A percentile compares a stretch with the other conserved stretches of the same genome.
Conservation (phyloP, 2,888 invertebrate species). For the Ichneumoninae sp. region DNA sequence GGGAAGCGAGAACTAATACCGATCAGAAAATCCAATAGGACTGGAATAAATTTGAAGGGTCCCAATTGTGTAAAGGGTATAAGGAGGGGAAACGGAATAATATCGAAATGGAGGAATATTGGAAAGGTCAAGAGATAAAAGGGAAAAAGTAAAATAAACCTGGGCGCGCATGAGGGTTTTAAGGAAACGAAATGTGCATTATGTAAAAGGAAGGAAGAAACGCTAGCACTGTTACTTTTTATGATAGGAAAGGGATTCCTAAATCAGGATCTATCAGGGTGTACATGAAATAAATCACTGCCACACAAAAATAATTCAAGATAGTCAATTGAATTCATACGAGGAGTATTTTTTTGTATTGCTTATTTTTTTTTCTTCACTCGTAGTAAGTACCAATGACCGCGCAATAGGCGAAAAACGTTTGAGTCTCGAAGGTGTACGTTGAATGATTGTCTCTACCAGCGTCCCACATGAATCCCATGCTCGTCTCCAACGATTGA, state of each 20-base stretch:
- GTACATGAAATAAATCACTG: background rate
- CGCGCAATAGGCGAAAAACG: slow-evolving; percentile 87
- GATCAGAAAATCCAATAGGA: too few relatives aligned
- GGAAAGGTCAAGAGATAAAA: too few relatives aligned
- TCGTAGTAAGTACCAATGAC: slow-evolving; percentile 90
- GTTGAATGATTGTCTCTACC: slow-evolving; percentile 88
- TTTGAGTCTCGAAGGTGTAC: slow-evolving; percentile 87
- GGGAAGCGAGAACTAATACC: too few relatives aligned
- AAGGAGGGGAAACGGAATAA: too few relatives aligned
- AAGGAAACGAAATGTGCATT: too few relatives aligned
- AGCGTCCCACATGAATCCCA: slow-evolving; percentile 89
- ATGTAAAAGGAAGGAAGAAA: too few relatives aligned
- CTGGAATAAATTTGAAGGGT: too few relatives aligned
- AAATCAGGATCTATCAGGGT: background rate
- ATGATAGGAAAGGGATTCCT: background rate
- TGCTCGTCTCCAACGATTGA: slow-evolving; percentile 87
- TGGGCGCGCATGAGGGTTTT: too few relatives aligned
- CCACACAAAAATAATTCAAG: background rate
- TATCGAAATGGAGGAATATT: too few relatives aligned
- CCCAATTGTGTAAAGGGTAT: too few relatives aligned
- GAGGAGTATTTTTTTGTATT: background rate
- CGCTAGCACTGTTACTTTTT: too few relatives aligned
- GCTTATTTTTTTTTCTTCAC: slow-evolving; percentile 80
- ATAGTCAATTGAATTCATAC: background rate
- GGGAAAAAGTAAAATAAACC: too few relatives aligned